A percentile compares a stretch with the other conserved stretches of the same genome.
phyloP scores from a whole-genome alignment of 2,888 invertebrate species.

The Clivina fossor region DNA sequence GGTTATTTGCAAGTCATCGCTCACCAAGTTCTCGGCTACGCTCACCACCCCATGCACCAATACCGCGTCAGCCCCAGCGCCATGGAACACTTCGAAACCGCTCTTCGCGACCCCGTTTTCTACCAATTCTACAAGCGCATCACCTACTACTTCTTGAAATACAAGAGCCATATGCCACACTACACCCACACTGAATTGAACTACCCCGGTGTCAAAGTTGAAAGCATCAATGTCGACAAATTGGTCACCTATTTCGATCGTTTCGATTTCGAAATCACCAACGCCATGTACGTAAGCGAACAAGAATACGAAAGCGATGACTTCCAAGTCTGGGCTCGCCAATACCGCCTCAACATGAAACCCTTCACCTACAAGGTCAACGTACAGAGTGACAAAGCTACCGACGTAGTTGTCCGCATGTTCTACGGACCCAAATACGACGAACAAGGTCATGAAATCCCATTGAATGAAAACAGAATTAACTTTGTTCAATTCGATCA shows the following conservation, averaged over 20 bases:
- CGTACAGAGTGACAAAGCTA: constrained; percentile 61
- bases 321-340: constrained; percentile 60
- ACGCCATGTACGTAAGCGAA: constrained; percentile 54
- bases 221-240: constrained; percentile 65
- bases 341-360: constrained; percentile 71
- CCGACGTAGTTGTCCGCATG: constrained; percentile 62
- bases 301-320: constrained; percentile 54
- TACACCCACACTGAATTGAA: constrained; percentile 66
- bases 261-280: constrained; percentile 63
- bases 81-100: constrained; percentile 66
- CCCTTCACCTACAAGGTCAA: constrained; percentile 64
- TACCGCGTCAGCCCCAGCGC: constrained; percentile 61
- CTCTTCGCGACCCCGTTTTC: constrained; percentile 69
- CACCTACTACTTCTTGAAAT: constrained; percentile 60
- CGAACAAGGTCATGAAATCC: constrained; percentile 56
- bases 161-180: constrained; percentile 60
- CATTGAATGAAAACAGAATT: constrained; percentile 59
- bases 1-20: constrained; percentile 60
- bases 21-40: constrained; percentile 61
- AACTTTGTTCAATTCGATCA: constrained; percentile 65
- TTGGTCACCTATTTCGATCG: constrained; percentile 71
- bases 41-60: constrained; percentile 47
- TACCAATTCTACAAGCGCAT: constrained; percentile 68
- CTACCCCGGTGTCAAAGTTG: constrained; percentile 63
- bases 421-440: constrained; percentile 73